Percentiles rank a stretch among this genome's conserved stretches.
These are phyloP conservation scores for Macropus fuliginosus DNA, from an alignment of 2,797 vertebrate species.

Conservation along the genomic window DNA sequence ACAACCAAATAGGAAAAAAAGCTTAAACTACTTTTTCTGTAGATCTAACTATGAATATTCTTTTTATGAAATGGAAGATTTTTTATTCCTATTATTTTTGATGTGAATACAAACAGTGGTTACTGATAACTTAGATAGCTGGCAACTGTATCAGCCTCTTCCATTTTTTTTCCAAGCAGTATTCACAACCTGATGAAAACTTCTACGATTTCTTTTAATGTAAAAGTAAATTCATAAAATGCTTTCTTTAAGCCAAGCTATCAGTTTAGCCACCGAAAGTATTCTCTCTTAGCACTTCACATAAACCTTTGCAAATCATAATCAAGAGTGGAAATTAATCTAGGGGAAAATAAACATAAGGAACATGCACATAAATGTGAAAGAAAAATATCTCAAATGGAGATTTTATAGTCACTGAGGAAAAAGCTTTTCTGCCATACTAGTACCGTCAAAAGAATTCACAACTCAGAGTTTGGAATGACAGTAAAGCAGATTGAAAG, in stretches of 20 bases:
- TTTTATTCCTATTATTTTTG: constrained; percentile 58
- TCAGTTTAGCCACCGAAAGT: constrained; percentile 76
- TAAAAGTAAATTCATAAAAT: constrained; percentile 71
- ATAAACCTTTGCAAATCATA: constrained; percentile 81
- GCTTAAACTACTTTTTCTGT: constrained; percentile 6
- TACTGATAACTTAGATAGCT: constrained; percentile 48
- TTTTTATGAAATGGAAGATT: neutral
- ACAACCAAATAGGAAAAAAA: neutral
- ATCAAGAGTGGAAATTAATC: constrained; percentile 78
- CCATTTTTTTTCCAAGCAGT: constrained; percentile 61
- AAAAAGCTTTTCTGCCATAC: constrained; percentile 77
- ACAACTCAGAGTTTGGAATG: constrained; percentile 80
- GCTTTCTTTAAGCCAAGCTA: constrained; percentile 75
- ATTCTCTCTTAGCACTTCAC: constrained; percentile 83
- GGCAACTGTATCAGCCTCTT: constrained; percentile 68
- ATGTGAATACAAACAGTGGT: constrained; percentile 63
- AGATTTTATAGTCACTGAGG: constrained; percentile 72
- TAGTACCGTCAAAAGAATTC: constrained; percentile 81
- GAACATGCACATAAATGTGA: constrained; percentile 72
- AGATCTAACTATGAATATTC: neutral
- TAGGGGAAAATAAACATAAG: constrained; percentile 81
- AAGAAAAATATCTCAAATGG: constrained; percentile 78
- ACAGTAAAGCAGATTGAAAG: constrained; percentile 81
- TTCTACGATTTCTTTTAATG: constrained; percentile 72
- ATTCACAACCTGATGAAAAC: constrained; percentile 78